Percentiles rank a stretch among this genome's conserved stretches.
These are phyloP conservation scores for Drosophila mayaguana DNA, from an alignment of 2,888 invertebrate species.

Conservation along the genomic window DNA sequence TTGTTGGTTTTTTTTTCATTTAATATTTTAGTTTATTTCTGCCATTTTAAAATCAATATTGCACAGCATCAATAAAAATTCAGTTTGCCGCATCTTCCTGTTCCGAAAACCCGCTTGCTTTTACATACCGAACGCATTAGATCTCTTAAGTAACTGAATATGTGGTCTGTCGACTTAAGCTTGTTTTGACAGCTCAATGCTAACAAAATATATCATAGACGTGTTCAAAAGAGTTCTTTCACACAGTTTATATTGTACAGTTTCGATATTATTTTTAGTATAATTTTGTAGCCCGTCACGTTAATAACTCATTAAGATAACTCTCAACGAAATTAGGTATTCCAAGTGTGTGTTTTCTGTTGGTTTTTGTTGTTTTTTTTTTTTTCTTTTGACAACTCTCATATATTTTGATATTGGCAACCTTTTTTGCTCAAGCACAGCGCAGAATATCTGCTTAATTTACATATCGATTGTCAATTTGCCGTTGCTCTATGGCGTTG, in stretches of 20 bases:
- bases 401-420: conserved; percentile 20
- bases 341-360: neutral
- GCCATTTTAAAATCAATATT: neutral
- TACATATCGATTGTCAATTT: conserved; percentile 67
- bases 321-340: conserved; percentile 37
- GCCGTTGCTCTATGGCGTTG: conserved; percentile 61
- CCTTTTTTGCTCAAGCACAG: conserved; percentile 32
- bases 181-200: conserved; percentile 36
- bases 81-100: conserved; percentile 25
- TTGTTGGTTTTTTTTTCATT: too few relatives aligned
- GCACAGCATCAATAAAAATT: conserved; percentile 3
- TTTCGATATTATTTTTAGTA: conserved; percentile 23
- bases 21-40: too few relatives aligned
- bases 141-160: conserved; percentile 19
- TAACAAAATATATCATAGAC: neutral
- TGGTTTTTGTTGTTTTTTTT: neutral
- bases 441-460: conserved; percentile 49
- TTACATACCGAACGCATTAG: neutral
- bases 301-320: conserved; percentile 48
- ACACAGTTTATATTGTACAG: conserved; percentile 31
- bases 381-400: conserved; percentile 17
- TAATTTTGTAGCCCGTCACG: conserved; percentile 33
- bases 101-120: conserved; percentile 27
- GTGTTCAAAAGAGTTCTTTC: conserved; percentile 8
- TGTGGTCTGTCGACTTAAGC: conserved; percentile 24